These are phyloP conservation scores for Girardinichthys multiradiatus DNA, from an alignment of 2,113 vertebrate species.

Conservation along the genomic window DNA sequence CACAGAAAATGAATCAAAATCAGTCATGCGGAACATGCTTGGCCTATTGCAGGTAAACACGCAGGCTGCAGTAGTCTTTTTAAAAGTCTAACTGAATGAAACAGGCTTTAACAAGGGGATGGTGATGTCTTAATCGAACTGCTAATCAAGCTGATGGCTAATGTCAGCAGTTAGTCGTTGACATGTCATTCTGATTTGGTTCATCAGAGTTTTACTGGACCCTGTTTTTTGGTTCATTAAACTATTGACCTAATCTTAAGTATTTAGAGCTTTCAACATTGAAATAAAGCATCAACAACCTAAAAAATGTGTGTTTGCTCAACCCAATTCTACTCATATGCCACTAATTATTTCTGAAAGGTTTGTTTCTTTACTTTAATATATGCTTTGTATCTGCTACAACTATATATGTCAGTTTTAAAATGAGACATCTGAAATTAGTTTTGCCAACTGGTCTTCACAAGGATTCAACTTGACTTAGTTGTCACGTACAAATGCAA, in stretches of 20 bases:
- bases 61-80: conserved; percentile 28
- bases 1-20: conserved; percentile 60
- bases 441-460: background rate
- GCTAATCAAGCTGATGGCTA: background rate
- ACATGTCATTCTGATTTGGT: background rate
- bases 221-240: background rate
- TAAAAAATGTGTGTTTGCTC: no score
- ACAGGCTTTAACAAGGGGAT: conserved; percentile 38
- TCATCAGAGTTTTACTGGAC: background rate
- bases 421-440: background rate
- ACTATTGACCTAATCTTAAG: no score
- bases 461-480: background rate
- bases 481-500: background rate
- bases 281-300: background rate
- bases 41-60: conserved; percentile 46
- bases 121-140: conserved; percentile 6
- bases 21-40: conserved; percentile 46
- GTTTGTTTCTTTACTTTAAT: background rate
- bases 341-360: background rate
- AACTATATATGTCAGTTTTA: background rate
- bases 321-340: background rate
- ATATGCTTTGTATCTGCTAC: background rate
- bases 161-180: background rate
- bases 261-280: background rate
- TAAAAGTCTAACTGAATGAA: conserved; percentile 35